Conservation (phyloP, 2,113 vertebrate species). For the Poecilia latipinna region DNA sequence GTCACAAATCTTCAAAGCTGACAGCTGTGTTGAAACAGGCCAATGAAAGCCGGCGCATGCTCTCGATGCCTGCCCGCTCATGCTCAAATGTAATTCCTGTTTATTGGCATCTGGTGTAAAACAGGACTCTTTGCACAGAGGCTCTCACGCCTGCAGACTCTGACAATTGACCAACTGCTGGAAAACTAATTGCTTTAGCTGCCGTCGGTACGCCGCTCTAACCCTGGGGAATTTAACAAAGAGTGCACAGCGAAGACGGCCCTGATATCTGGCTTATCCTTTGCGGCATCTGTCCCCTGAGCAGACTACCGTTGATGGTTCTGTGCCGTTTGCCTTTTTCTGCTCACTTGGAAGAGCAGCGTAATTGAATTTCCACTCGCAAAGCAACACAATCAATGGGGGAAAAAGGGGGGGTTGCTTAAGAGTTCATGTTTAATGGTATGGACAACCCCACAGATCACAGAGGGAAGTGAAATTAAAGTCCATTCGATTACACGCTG, state of each 20-base stretch:
- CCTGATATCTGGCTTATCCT: slow-evolving; percentile 41
- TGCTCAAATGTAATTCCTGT: slow-evolving; percentile 34
- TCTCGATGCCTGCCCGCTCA: slow-evolving; percentile 17
- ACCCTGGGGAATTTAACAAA: slow-evolving; percentile 70
- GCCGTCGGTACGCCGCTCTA: slow-evolving; percentile 61
- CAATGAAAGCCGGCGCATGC: slow-evolving; percentile 4
- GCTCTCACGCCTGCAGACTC: slow-evolving; percentile 50
- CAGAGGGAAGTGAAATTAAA: slow-evolving; percentile 16
- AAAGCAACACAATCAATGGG: slow-evolving; percentile 66
- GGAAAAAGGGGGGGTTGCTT: slow-evolving; percentile 32
- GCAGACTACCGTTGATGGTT: slow-evolving; percentile 49
- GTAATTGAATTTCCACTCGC: slow-evolving; percentile 71
- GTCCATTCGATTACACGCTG: background rate
- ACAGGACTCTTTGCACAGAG: slow-evolving; percentile 38
- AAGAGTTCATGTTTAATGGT: slow-evolving; percentile 54
- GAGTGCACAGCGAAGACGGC: slow-evolving; percentile 49
- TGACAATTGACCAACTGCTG: slow-evolving; percentile 68
- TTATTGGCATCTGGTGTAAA: slow-evolving; percentile 52
- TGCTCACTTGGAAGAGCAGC: slow-evolving; percentile 63
- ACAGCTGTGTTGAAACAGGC: background rate
- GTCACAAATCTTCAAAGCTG: background rate
- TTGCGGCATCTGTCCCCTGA: slow-evolving; percentile 47
- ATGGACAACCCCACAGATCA: slow-evolving; percentile 37
- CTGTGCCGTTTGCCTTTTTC: slow-evolving; percentile 50
- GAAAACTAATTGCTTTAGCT: slow-evolving; percentile 69